Evolutionary conservation across 1,140 invertebrate species (phyloP).

Genomic region (Papilio glaucus): DNA sequence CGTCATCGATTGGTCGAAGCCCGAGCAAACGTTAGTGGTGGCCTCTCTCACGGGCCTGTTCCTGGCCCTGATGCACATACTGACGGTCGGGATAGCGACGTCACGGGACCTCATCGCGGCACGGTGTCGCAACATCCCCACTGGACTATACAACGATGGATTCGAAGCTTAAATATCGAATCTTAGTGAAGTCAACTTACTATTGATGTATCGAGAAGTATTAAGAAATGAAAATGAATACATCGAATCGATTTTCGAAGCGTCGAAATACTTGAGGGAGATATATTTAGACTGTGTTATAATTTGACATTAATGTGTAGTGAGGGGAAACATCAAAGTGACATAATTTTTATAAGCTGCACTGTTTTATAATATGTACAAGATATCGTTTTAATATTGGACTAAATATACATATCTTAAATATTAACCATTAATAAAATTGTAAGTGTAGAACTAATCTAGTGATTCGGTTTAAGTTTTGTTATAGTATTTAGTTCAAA

Average conservation of each 20-base stretch:
- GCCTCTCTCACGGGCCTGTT: conserved; percentile 69
- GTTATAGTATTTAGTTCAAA: neutral
- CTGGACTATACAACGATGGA: conserved; percentile 9
- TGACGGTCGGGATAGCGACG: conserved; percentile 62
- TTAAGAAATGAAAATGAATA: no score
- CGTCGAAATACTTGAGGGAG: neutral
- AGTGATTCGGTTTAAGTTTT: neutral
- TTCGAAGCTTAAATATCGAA: conserved; percentile 17
- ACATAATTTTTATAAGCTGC: neutral
- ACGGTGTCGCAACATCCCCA: neutral
- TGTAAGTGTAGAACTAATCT: neutral
- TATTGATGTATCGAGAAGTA: no score
- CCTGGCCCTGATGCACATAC: conserved; percentile 68
- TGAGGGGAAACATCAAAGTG: neutral
- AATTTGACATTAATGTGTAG: conserved; percentile 5
- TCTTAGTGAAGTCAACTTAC: no score
- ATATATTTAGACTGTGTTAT: neutral
- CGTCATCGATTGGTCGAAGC: conserved; percentile 87
- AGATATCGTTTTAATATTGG: neutral
- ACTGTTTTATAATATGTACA: neutral
- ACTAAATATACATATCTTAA: neutral
- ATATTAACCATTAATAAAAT: no score
- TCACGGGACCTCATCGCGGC: neutral
- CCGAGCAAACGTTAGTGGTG: conserved; percentile 65
- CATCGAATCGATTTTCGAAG: neutral